phyloP scores from a whole-genome alignment of 2,888 invertebrate genomes.

The Idaea straminata region DNA sequence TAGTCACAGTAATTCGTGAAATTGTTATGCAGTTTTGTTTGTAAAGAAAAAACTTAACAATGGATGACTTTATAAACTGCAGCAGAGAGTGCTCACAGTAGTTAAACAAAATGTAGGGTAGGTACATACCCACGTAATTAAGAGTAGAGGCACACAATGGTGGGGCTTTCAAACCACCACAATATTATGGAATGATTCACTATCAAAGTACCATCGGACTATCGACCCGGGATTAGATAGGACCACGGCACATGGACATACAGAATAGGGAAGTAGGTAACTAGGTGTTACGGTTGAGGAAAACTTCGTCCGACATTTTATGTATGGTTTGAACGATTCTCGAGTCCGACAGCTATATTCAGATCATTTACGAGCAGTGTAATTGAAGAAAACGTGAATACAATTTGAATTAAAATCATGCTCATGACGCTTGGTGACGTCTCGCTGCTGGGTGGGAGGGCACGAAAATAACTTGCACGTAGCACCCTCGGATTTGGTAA shows the following conservation, averaged over 20 bases:
- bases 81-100: not conserved
- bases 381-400: constrained; percentile 37
- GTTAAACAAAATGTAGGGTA: not conserved
- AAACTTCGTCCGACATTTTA: not conserved
- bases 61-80: not conserved
- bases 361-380: not conserved
- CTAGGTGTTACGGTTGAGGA: not conserved
- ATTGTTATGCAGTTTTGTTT: not conserved
- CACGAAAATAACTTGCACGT: constrained; percentile 40
- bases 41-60: not conserved
- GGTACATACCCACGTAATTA: not conserved
- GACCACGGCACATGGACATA: not conserved
- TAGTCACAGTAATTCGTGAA: not conserved
- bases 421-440: constrained; percentile 64
- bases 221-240: not conserved
- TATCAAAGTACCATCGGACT: not conserved
- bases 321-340: not conserved
- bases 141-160: not conserved
- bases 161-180: not conserved
- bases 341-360: not conserved
- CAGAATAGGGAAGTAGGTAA: not conserved
- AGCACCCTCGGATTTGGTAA: not conserved
- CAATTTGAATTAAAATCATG: constrained; percentile 44
- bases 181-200: not conserved
- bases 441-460: constrained; percentile 47